A percentile compares a stretch with the other conserved stretches of the same genome.
These are phyloP conservation scores for Takifugu bimaculatus DNA, from an alignment of 2,113 vertebrate species.

Conservation along the genomic window DNA sequence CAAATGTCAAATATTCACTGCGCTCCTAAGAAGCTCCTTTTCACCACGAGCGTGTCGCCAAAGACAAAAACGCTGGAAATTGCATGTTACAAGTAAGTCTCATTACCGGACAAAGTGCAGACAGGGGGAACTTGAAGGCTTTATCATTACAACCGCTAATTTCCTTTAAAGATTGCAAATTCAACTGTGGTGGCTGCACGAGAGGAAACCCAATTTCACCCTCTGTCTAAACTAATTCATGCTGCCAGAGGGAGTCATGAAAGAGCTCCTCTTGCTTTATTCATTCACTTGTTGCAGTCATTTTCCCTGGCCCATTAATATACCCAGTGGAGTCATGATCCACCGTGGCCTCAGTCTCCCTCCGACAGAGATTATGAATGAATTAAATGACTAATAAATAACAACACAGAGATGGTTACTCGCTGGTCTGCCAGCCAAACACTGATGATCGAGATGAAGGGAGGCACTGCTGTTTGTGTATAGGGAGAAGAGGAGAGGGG, in stretches of 20 bases:
- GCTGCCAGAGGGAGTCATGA: constrained; percentile 31
- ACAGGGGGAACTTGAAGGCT: constrained; percentile 26
- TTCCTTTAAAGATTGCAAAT: constrained; percentile 50
- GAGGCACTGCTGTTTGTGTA: no score
- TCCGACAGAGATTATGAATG: constrained; percentile 23
- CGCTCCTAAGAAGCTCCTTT: constrained; percentile 10
- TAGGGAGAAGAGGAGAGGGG: no score
- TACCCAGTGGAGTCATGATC: constrained; percentile 42
- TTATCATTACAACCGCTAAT: constrained; percentile 47
- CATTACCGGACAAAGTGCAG: constrained; percentile 33
- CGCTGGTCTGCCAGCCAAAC: no score
- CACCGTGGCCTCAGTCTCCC: constrained; percentile 33
- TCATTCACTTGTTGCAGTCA: constrained; percentile 52
- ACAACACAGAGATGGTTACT: constrained; percentile 4
- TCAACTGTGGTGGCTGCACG: constrained; percentile 17
- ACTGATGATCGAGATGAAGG: no score
- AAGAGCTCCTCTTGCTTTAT: constrained; percentile 34
- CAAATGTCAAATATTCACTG: constrained; percentile 16
- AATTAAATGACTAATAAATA: constrained; percentile 48
- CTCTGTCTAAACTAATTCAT: constrained; percentile 44
- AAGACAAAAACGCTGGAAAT: constrained; percentile 20
- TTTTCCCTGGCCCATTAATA: constrained; percentile 47
- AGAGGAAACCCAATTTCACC: constrained; percentile 40
- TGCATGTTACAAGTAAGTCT: constrained; percentile 26
- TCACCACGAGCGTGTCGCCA: not conserved